Evolutionary conservation across 2,888 invertebrate species (phyloP), one percentile per base, ranked within the genome.

Genomic region (Acronicta aceris): DNA sequence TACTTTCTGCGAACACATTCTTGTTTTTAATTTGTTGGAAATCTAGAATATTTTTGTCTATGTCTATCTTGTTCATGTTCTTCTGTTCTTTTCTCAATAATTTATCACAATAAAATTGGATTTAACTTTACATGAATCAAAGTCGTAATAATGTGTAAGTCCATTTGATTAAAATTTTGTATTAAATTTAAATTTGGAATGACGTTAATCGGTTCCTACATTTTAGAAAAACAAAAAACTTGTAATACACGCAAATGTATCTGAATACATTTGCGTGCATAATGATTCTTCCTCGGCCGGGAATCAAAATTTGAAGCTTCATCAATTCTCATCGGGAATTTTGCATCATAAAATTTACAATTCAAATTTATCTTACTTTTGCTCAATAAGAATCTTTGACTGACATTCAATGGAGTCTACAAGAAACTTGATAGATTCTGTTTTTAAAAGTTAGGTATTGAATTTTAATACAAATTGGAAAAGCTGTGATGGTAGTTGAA

Each of bases 321-420:
- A 55, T 72, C 33, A 52, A 51, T 59, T 47, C n/a, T 16, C 13
- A 52, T 48, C 38, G 45, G 58, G 42, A 36, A 49, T 40, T 46
- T 47, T 40, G 47, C 25, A 25, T 30, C 41, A 49, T 52, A 17
- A 38, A 54, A 63, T 66, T 46, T 66, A 47, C 64, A 66, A 63
- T 67, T 64, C 56, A 71, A 41, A 66, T 45, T 30, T 33, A 40
- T 36, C 21, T 51, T 48, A 36, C 16, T 38, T 38, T 38, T 38
- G n/a, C 38, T 38, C n/a, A 38, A n/a, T 38, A 38, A 13, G n/a
- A n/a, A 38, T 38, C n/a, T 36, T 5, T n/a, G 38, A 33, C 38
- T 38, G 33, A 33, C 12, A 38, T n/a, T 7, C n/a, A n/a, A 38
- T 38, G n/a, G 38, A 38, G 38, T 38, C 38, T 38, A 6, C n/a